Evolutionary conservation across 2,888 invertebrate genomes (phyloP).

Genomic region (Amitus sp.): DNA sequence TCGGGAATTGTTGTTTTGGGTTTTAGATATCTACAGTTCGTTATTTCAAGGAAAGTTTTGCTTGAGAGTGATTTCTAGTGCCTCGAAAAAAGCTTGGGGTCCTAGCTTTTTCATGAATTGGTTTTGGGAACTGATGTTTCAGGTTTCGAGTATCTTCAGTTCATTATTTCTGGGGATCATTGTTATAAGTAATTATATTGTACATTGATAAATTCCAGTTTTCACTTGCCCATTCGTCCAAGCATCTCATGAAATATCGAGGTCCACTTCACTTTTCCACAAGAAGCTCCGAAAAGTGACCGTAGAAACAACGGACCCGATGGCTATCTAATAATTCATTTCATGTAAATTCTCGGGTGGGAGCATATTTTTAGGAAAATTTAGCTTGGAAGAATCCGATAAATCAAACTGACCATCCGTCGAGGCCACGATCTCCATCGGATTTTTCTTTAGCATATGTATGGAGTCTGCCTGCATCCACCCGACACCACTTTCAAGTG

Average conservation of each 20-base stretch:
- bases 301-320: constrained; percentile 6
- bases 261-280: neutral
- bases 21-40: too few relatives aligned
- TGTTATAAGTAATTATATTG: too few relatives aligned
- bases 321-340: constrained; percentile 45
- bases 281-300: neutral
- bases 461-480: constrained; percentile 45
- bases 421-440: constrained; percentile 49
- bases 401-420: constrained; percentile 63
- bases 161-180: too few relatives aligned
- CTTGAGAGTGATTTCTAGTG: too few relatives aligned
- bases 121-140: too few relatives aligned
- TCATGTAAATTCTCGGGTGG: constrained; percentile 43
- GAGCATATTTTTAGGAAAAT: constrained; percentile 64
- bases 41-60: too few relatives aligned
- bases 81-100: too few relatives aligned
- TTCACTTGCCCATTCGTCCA: neutral
- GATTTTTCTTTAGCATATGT: constrained; percentile 61
- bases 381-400: constrained; percentile 60
- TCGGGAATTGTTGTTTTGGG: too few relatives aligned
- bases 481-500: constrained; percentile 39
- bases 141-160: too few relatives aligned
- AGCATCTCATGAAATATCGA: neutral
- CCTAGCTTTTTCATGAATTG: too few relatives aligned
- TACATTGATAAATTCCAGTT: neutral